phyloP scores from a whole-genome alignment of 2,888 invertebrate genomes.

The Drosophila barbarae region DNA sequence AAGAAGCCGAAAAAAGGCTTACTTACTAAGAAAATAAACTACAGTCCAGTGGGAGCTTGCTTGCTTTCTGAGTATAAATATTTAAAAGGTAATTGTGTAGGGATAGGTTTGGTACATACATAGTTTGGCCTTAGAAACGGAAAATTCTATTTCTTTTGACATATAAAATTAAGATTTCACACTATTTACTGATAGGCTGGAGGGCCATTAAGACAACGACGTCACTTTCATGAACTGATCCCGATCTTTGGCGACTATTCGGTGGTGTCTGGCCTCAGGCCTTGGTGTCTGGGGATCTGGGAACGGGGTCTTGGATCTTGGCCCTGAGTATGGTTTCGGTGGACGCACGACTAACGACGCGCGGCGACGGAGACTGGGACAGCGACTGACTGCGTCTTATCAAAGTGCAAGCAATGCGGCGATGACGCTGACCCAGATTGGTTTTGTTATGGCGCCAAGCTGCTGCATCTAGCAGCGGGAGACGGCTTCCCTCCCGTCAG shows the following conservation, averaged over 20 bases:
- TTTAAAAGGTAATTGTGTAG: background rate
- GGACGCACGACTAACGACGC: background rate
- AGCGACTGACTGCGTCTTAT: constrained; percentile 45
- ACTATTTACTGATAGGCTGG: background rate
- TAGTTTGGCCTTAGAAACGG: no score
- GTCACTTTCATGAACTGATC: constrained; percentile 40
- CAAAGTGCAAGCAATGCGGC: constrained; percentile 43
- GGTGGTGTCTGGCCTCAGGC: background rate
- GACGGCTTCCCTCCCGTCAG: background rate
- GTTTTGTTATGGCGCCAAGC: constrained; percentile 52
- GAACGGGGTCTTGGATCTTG: constrained; percentile 4
- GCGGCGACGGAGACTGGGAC: background rate
- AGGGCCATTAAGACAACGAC: constrained; percentile 20
- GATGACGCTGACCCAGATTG: constrained; percentile 57
- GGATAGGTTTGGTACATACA: background rate
- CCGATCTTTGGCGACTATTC: constrained; percentile 7
- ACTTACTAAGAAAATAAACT: constrained; percentile 3
- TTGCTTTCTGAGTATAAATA: no score
- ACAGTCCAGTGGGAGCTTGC: background rate
- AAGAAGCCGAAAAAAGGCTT: background rate
- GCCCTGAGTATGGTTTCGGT: constrained; percentile 7
- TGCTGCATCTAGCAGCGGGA: constrained; percentile 4
- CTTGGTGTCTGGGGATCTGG: constrained; percentile 1
- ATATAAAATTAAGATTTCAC: background rate
- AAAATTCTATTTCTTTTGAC: background rate